Evolutionary conservation across 1,140 invertebrate genomes (phyloP).

Genomic region (Tetramorium parvispinum): DNA sequence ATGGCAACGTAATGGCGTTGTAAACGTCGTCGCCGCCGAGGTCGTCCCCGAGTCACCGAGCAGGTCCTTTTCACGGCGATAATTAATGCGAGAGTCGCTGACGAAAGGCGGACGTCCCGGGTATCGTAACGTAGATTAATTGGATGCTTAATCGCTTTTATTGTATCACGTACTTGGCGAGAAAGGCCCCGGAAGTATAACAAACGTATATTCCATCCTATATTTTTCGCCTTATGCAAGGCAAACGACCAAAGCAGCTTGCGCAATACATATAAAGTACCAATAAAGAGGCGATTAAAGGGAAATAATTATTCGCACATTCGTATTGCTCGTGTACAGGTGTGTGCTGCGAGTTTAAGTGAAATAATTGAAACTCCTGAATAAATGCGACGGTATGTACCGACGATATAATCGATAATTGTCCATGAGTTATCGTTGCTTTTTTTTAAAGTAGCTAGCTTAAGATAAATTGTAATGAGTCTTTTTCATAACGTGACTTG

Average conservation of each 20-base stretch:
- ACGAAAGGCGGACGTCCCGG: constrained; percentile 17
- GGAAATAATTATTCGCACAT: constrained; percentile 26
- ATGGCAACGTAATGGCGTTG: constrained; percentile 35
- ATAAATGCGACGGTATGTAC: neutral
- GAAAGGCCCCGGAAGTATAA: neutral
- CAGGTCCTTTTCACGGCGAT: constrained; percentile 17
- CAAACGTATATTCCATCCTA: constrained; percentile 18
- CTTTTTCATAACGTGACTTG: neutral
- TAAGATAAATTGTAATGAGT: neutral
- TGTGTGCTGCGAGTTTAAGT: neutral
- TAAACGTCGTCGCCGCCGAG: constrained; percentile 1
- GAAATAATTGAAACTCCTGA: constrained; percentile 9
- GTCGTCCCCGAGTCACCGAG: constrained; percentile 1
- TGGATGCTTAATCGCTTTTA: constrained; percentile 42
- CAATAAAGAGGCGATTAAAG: constrained; percentile 37
- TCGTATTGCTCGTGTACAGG: neutral
- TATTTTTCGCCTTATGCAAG: neutral
- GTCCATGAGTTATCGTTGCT: neutral
- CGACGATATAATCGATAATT: constrained; percentile 10
- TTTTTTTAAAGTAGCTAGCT: neutral
- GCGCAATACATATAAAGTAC: constrained; percentile 19
- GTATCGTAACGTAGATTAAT: constrained; percentile 47
- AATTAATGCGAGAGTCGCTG: constrained; percentile 29
- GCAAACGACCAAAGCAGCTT: neutral
- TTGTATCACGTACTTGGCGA: neutral